Percentiles rank a stretch among this genome's conserved stretches.
These are phyloP conservation scores for Hepsetus odoe DNA, from an alignment of 2,113 vertebrate genomes.

Conservation along the genomic window DNA sequence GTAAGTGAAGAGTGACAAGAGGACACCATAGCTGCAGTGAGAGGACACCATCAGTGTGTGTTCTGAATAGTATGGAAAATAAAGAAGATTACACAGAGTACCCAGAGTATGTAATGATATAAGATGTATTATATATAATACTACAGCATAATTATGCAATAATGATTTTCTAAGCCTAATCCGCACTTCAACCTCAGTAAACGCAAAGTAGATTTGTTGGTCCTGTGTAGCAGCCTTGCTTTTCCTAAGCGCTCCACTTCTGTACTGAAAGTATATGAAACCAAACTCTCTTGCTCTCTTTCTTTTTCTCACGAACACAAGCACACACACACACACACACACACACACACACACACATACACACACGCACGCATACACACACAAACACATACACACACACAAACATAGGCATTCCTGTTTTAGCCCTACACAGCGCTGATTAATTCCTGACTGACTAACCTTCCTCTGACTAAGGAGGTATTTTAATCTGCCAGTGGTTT, in stretches of 20 bases:
- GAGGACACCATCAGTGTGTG: no score
- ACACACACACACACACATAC: constrained; percentile 2
- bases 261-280: no score
- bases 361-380: neutral
- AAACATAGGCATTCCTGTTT: constrained; percentile 27
- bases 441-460: constrained; percentile 37
- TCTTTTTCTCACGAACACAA: neutral
- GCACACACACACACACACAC: neutral
- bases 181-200: no score
- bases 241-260: neutral
- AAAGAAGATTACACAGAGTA: no score
- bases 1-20: no score
- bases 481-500: constrained; percentile 42
- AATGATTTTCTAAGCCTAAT: no score
- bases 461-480: constrained; percentile 32
- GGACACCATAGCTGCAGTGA: no score
- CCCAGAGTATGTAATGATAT: no score
- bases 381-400: neutral
- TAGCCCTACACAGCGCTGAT: constrained; percentile 22
- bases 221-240: neutral
- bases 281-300: neutral
- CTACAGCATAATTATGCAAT: no score
- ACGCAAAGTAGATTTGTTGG: no score
- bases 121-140: no score
- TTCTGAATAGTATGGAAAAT: no score